Conservation (phyloP, 2,888 invertebrate genomes). For the Eupithecia pulchellata region DNA sequence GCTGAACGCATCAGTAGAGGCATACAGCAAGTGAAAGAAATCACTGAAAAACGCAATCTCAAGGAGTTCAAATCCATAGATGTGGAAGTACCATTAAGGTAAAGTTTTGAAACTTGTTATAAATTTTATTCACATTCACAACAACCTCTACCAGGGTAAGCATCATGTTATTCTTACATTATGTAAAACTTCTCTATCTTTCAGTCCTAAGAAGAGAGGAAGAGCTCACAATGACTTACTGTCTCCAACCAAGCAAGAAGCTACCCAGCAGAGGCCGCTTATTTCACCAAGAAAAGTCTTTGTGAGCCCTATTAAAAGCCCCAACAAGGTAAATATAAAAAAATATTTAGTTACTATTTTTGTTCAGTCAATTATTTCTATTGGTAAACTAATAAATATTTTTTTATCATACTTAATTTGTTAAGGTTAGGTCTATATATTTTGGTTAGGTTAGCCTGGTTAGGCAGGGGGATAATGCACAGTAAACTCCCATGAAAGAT, state of each 20-base stretch:
- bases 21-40: conserved; percentile 86
- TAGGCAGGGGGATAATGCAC: no score
- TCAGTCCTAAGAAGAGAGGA: conserved; percentile 87
- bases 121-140: background rate
- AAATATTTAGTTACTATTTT: background rate
- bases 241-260: conserved; percentile 86
- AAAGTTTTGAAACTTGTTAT: conserved; percentile 24
- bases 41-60: conserved; percentile 81
- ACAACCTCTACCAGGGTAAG: background rate
- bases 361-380: background rate
- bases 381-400: background rate
- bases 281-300: conserved; percentile 87
- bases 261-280: conserved; percentile 76
- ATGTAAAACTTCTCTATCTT: conserved; percentile 49
- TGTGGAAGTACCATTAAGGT: conserved; percentile 91
- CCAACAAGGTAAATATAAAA: conserved; percentile 79
- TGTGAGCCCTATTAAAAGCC: conserved; percentile 87
- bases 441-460: no score
- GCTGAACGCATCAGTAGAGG: conserved; percentile 88
- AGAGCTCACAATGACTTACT: conserved; percentile 64
- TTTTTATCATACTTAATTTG: no score
- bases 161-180: background rate
- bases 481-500: no score
- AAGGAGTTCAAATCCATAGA: conserved; percentile 90
- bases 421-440: no score